phyloP scores from a whole-genome alignment of 2,113 vertebrate species.

The Microcebus jonahi region DNA sequence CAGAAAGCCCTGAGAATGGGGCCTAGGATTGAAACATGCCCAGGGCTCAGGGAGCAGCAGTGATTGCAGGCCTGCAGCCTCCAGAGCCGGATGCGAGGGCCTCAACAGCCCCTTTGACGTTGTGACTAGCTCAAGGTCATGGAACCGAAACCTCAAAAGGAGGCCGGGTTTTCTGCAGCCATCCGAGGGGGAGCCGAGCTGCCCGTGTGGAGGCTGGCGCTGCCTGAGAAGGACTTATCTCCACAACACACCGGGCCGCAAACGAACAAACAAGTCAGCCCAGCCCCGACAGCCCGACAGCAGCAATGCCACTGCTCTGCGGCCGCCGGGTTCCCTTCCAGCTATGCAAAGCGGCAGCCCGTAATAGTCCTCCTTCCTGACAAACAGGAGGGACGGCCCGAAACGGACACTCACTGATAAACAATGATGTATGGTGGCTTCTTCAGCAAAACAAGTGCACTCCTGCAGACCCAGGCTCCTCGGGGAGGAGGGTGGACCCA shows the following conservation, averaged over 20 bases:
- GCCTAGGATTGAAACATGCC: not conserved
- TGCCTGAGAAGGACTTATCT: not conserved
- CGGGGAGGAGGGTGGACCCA: not conserved
- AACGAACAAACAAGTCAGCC: not conserved
- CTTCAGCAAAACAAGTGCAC: not conserved
- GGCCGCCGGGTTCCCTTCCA: not conserved
- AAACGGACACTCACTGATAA: not conserved
- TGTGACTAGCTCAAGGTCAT: not conserved
- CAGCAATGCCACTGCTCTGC: fast-evolving
- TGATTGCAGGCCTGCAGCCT: not conserved
- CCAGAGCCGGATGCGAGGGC: not conserved
- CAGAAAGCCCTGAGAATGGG: not conserved
- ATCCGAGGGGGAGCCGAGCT: fast-evolving
- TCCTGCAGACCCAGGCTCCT: not conserved
- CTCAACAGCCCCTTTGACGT: not conserved
- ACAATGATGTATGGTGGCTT: not conserved
- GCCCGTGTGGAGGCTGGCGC: no score
- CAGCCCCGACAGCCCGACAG: not conserved
- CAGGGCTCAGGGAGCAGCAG: not conserved
- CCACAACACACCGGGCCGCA: not conserved
- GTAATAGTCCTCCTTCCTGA: not conserved
- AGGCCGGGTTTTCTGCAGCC: not conserved
- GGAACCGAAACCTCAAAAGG: not conserved
- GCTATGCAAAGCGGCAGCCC: not conserved
- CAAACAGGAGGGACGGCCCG: not conserved